phyloP scores from a whole-genome alignment of 2,113 vertebrate genomes.

The Eleginops maclovinus region DNA sequence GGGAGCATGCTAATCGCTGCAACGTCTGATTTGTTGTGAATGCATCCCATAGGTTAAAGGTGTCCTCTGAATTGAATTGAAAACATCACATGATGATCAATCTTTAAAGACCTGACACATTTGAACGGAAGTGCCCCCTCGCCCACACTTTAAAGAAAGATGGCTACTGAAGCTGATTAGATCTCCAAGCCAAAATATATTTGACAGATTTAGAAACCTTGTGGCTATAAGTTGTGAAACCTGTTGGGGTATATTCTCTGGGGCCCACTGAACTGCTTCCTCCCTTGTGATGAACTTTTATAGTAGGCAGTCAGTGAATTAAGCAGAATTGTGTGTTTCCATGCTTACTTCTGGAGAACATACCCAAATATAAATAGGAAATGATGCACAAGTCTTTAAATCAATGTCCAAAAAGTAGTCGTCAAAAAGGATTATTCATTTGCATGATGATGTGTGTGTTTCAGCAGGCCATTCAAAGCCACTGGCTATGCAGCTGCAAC shows the following conservation, averaged over 20 bases:
- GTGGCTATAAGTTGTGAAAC: conserved; percentile 46
- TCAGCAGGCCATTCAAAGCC: conserved; percentile 72
- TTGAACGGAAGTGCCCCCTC: background rate
- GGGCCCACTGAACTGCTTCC: conserved; percentile 35
- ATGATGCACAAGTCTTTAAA: background rate
- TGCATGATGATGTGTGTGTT: conserved; percentile 41
- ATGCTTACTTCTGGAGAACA: background rate
- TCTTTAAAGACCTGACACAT: background rate
- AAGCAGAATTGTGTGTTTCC: conserved; percentile 39
- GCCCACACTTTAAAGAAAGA: background rate
- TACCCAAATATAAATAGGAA: conserved; percentile 1
- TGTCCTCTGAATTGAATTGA: conserved; percentile 6
- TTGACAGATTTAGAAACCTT: conserved; percentile 36
- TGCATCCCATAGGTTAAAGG: background rate
- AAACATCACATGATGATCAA: conserved; percentile 7
- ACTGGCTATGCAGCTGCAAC: conserved; percentile 76
- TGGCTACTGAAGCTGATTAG: conserved; percentile 1
- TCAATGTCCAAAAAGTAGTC: background rate
- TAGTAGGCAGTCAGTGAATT: background rate
- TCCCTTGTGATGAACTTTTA: conserved; percentile 36
- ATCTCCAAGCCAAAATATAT: conserved; percentile 24
- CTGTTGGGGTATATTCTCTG: conserved; percentile 36
- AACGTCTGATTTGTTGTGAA: too few relatives aligned
- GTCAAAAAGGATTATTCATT: conserved; percentile 26
- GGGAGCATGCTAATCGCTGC: too few relatives aligned